phyloP scores from a whole-genome alignment of 2,797 vertebrate species.

The Eremophila alpestris region DNA sequence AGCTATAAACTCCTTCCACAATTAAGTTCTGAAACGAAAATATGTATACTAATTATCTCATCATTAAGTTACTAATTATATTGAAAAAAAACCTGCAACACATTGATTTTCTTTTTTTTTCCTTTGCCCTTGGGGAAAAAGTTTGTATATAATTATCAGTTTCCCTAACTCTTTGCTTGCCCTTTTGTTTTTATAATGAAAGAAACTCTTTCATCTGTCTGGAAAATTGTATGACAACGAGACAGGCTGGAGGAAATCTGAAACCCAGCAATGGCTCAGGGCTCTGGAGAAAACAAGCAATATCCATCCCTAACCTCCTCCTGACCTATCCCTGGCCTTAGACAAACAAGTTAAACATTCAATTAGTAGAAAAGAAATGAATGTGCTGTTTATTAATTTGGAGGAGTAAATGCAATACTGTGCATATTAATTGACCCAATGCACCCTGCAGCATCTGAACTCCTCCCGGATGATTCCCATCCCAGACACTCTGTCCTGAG shows the following conservation, averaged over 20 bases:
- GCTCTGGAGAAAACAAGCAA: slow-evolving; percentile 49
- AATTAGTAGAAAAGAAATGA: slow-evolving; percentile 54
- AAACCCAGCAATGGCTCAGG: not conserved
- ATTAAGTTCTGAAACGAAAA: slow-evolving; percentile 40
- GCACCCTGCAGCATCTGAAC: not conserved
- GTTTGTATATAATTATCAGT: slow-evolving; percentile 40
- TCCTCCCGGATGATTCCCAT: not conserved
- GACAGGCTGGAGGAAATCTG: slow-evolving; percentile 29
- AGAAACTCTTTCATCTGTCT: slow-evolving; percentile 41
- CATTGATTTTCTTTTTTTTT: not conserved
- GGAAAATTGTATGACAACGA: slow-evolving; percentile 27
- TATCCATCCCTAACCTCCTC: slow-evolving; percentile 37
- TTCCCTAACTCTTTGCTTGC: slow-evolving; percentile 42
- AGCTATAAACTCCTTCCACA: not conserved
- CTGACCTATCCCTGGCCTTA: slow-evolving; percentile 42
- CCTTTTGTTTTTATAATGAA: slow-evolving; percentile 59
- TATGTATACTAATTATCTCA: slow-evolving; percentile 35
- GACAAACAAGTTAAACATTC: slow-evolving; percentile 69
- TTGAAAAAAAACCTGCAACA: not conserved
- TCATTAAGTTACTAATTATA: slow-evolving; percentile 46
- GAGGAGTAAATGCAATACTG: not conserved
- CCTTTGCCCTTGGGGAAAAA: not conserved
- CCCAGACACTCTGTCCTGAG: slow-evolving; percentile 7
- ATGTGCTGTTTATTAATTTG: slow-evolving; percentile 53
- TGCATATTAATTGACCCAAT: slow-evolving; percentile 40